Base-by-base conservation (phyloP, 1,140 invertebrate genomes). In the Diabrotica virgifera region DNA sequence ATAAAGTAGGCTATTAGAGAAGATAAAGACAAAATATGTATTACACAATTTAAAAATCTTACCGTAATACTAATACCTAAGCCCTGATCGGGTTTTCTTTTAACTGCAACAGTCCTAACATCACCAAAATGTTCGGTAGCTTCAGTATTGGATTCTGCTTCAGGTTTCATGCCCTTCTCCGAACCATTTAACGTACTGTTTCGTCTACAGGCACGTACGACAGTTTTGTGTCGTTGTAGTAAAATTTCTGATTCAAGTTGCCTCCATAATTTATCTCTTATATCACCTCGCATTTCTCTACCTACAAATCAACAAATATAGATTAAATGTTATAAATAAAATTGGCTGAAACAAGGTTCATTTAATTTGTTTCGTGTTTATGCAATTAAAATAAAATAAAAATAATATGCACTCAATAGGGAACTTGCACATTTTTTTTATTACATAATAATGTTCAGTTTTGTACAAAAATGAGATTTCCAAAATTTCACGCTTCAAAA, bases 161-260 rank as follows among this genome's bases (percentile, higher is more conserved):
- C 65, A 4, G 74, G 72, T 67, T 77, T 73, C 4, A 64, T 62
- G 56, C 67, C 70, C 36, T 69, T 69, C 38, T 70, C 65, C 40
- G 13, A 46, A 60, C 38, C 52, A 60, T 72, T 53, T 74, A 83
- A 64, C 76, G 76, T 72, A 80, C 77, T 78, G 64, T 78, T 77
- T 63, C 78, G 70, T 52, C 80, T 72, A 70, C 80, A 82, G 5
- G 85, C 86, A 35, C 83, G 79, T 70, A 91, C 89, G 36, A 92
- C 86, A 62, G 90, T 92, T 80, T 93, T 93, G 78, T 93, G 91
- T 57, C 92, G 82, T 78, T 94, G 91, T 40, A 94, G 81, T 66
- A 93, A 84, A 66, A 94, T 94, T 81, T 94, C 92, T 0, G 92
- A 89, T 78, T 94, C 92, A 62, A 94, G 79, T 81, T 94, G 89